phyloP scores from a whole-genome alignment of 1,140 invertebrate genomes.

The Bombus superbus region DNA sequence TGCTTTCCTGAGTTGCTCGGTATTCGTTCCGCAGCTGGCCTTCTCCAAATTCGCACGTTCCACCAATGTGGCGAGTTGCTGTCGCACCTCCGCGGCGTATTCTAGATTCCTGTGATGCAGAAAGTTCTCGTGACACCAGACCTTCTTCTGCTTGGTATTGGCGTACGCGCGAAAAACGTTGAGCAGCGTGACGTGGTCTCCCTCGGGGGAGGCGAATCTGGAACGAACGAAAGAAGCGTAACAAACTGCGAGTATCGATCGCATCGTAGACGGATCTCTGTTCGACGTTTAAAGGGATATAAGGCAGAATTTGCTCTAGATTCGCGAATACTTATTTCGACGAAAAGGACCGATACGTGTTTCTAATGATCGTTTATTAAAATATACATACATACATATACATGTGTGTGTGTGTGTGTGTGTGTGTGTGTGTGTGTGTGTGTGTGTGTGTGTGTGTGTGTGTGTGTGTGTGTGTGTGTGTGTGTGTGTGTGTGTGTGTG shows the following conservation, averaged over 20 bases:
- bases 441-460: too few species aligned
- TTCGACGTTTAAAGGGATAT: conserved; percentile 4
- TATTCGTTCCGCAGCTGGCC: conserved; percentile 89
- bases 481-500: too few species aligned
- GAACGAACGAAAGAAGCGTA: conserved; percentile 74
- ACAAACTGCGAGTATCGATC: conserved; percentile 44
- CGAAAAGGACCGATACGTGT: too few species aligned
- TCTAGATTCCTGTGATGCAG: conserved; percentile 93
- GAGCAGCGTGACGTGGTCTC: conserved; percentile 96
- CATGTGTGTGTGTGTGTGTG: too few species aligned
- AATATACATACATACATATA: too few species aligned
- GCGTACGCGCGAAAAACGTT: conserved; percentile 94
- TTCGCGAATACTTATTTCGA: neutral
- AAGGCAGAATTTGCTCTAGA: neutral
- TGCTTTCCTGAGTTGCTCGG: conserved; percentile 90
- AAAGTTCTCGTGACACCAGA: conserved; percentile 96
- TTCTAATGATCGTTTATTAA: too few species aligned
- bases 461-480: too few species aligned
- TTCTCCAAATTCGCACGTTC: conserved; percentile 86
- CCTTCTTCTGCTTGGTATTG: conserved; percentile 89
- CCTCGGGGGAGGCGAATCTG: conserved; percentile 94
- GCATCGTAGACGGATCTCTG: conserved; percentile 10
- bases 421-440: too few species aligned
- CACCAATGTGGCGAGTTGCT: conserved; percentile 92
- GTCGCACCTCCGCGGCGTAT: conserved; percentile 91